Evolutionary conservation across 2,888 invertebrate genomes (phyloP), one percentile per base, ranked within the genome.

Genomic region (Elysia crispata): DNA sequence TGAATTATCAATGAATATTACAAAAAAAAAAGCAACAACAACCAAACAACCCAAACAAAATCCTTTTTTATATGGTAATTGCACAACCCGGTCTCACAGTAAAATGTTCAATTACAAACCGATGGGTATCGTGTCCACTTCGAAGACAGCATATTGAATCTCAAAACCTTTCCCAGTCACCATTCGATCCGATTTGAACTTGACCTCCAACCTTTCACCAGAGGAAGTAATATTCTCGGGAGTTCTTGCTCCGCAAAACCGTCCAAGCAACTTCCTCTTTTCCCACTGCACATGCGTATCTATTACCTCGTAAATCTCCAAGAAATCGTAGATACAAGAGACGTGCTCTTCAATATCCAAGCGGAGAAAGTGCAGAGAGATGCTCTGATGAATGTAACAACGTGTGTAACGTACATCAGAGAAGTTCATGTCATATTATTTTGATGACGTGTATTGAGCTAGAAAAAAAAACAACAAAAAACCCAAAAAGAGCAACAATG

Each of bases 111-210:
- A 41, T 41, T 41, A 41, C 41, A 41, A 41, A 41, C 41, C 41
- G 11, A 6, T 11, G 41, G 11, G 41, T 41, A 41, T 41, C n/a
- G n/a, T 78, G 5, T 33, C 18, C 6, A 60, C 49, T 8, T 75
- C 25, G 0, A 60, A 3, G 23, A 82, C 41, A 18, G 67, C 54
- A 66, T 83, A 86, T n/a, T 72, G 49, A 8, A 85, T 74, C 62
- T 79, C 78, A 50, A 87, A 87, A 11, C 87, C 87, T 6, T 66
- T 33, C 28, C 76, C 79, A 20, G 81, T 66, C 0, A 66, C 62
- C 13, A 83, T 66, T 0, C 82, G 81, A 60, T 86, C 86, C 8
- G 85, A 83, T 1, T n/a, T 76, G 64, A 87, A 86, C 25, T 81
- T 76, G 57, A 87, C 49, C 15, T 83, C 77, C 23, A 86, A 49